Percentiles rank a stretch among this genome's conserved stretches.
phyloP scores from a whole-genome alignment of 2,888 invertebrate species.

The Biston stratarius region DNA sequence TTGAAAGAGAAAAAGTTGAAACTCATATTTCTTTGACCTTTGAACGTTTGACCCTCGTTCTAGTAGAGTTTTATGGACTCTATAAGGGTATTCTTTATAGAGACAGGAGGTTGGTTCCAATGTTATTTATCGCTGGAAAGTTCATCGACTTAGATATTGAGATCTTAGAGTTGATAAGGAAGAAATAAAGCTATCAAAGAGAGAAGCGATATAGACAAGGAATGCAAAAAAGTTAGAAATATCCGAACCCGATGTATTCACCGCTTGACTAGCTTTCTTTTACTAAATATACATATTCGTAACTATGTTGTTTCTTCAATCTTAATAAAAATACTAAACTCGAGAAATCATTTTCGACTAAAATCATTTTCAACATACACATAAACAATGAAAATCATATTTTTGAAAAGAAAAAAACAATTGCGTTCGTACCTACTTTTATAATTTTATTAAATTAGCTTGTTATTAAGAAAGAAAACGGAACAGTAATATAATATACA shows the following conservation, averaged over 20 bases:
- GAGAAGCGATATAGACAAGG: neutral
- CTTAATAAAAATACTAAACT: no score
- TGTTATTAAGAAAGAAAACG: neutral
- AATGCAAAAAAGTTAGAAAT: neutral
- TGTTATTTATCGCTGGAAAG: slow-evolving; percentile 42
- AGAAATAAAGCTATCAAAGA: neutral
- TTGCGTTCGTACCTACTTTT: no score
- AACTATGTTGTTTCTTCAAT: no score
- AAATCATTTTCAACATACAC: no score
- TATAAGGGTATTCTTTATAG: slow-evolving; percentile 38
- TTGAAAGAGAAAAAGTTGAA: slow-evolving; percentile 24
- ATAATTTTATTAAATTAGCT: no score
- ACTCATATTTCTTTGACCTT: slow-evolving; percentile 30
- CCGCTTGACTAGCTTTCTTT: no score
- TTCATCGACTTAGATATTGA: slow-evolving; percentile 34
- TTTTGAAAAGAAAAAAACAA: no score
- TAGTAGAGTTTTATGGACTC: slow-evolving; percentile 35
- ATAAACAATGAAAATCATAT: no score
- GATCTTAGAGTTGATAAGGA: slow-evolving; percentile 20
- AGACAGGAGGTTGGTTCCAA: slow-evolving; percentile 32
- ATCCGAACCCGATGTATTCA: neutral
- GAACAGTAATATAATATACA: neutral
- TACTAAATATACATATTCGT: no score
- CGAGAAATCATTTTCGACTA: no score
- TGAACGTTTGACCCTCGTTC: slow-evolving; percentile 25